Evolutionary conservation across 2,888 invertebrate genomes (phyloP), one percentile per base, ranked within the genome.

Genomic region (Micropterix aruncella): DNA sequence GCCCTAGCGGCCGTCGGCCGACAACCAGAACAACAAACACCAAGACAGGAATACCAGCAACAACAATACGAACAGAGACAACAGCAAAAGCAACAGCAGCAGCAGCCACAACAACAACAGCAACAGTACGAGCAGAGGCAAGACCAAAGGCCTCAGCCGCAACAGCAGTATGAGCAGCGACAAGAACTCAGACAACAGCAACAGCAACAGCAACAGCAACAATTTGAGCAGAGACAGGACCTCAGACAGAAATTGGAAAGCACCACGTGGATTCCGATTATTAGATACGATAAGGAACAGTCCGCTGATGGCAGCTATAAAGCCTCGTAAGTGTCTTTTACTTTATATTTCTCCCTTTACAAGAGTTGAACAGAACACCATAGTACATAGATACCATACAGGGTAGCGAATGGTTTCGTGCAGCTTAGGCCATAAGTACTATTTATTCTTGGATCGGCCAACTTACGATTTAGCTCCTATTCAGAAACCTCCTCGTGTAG

Each of bases 291-390:
- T 57, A 87, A 88, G 58, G 83, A 86, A 59, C 87, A 88, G 58
- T 83, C 82, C 50, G 80, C 77, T 51, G 87, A 86, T 63, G 88
- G 88, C 55, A 86, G 85, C 57, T 88, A 88, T 62, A 85, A 84
- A 64, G 80, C 86, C 47, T 62, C 83, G 83, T 83, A 68, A 71
- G 75, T 69, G 48, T 38, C 50, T 50, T 16, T 36, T 37, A 38
- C 45, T 2, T n/a, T n/a, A 42, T 14, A 18, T 41, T 41, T n/a
- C 18, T 49, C 47, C 17, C 44, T n/a, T n/a, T n/a, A n/a, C n/a
- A n/a, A n/a, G n/a, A n/a, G n/a, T n/a, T n/a, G n/a, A n/a, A n/a
- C n/a, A n/a, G n/a, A n/a, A n/a, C n/a, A n/a, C n/a, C n/a, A n/a
- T n/a, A n/a, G n/a, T n/a, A n/a, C n/a, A n/a, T n/a, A n/a, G n/a